Percentiles rank a stretch among this genome's conserved stretches.
These are phyloP conservation scores for Ophiothrix spiculata DNA, from an alignment of 35 echinoderm and acorn worm genomes.

Conservation along the genomic window DNA sequence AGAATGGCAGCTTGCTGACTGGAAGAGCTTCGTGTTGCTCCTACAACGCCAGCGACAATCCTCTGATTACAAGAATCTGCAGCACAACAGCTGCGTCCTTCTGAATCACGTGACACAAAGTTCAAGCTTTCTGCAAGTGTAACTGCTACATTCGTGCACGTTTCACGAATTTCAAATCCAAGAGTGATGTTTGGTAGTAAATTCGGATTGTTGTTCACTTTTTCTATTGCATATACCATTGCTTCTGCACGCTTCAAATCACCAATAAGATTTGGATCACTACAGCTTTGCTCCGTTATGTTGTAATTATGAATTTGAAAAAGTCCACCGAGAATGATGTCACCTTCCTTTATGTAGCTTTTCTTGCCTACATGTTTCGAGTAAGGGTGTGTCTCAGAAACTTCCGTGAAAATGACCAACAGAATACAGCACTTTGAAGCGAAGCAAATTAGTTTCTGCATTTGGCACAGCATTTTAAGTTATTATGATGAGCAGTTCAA, in stretches of 20 bases:
- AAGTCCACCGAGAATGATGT: too few relatives aligned
- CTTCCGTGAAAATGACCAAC: too few relatives aligned
- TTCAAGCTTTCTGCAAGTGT: conserved; percentile 74
- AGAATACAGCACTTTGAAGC: too few relatives aligned
- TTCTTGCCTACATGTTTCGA: too few relatives aligned
- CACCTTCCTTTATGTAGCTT: too few relatives aligned
- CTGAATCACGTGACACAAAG: conserved; percentile 34
- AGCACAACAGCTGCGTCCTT: neutral
- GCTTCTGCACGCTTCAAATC: conserved; percentile 80
- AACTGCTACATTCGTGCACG: conserved; percentile 68
- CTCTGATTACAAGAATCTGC: neutral
- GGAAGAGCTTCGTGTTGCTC: conserved; percentile 75
- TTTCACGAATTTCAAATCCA: conserved; percentile 94
- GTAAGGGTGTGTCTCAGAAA: too few relatives aligned
- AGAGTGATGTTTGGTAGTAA: conserved; percentile 66
- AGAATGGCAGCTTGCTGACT: conserved; percentile 79
- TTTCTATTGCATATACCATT: conserved; percentile 79
- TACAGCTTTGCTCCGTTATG: too few relatives aligned
- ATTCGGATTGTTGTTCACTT: conserved; percentile 67
- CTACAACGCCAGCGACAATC: conserved; percentile 71
- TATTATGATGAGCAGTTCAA: too few relatives aligned
- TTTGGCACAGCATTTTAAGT: too few relatives aligned
- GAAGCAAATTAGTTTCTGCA: too few relatives aligned
- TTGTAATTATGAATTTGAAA: too few relatives aligned
- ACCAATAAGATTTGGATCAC: too few relatives aligned